phyloP scores from a whole-genome alignment of 2,888 invertebrate species.

The Cybosia mesomella region DNA sequence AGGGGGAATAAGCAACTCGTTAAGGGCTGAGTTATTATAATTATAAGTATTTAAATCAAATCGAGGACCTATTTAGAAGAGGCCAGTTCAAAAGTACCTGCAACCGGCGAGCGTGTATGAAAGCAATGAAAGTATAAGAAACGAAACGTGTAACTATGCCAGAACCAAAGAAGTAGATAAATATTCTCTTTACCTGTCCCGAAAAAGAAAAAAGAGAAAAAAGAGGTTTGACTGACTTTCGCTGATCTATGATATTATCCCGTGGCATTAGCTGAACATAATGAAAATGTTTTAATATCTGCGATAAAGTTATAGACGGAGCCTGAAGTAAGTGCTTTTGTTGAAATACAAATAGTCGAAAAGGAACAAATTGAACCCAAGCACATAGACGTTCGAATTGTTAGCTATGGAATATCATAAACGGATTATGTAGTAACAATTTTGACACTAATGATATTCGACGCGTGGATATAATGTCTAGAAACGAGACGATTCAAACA shows the following conservation, averaged over 20 bases:
- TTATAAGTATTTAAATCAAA: too few species aligned
- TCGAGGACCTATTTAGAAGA: neutral
- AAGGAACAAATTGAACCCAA: constrained; percentile 19
- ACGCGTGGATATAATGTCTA: constrained; percentile 30
- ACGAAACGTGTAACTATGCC: too few species aligned
- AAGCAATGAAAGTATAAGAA: neutral
- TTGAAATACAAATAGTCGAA: neutral
- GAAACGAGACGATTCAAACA: constrained; percentile 29
- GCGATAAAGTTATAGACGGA: constrained; percentile 8
- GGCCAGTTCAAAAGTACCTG: neutral
- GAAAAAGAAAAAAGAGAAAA: neutral
- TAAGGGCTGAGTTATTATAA: neutral
- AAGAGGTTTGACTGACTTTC: neutral
- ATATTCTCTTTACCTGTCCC: neutral
- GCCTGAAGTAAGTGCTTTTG: constrained; percentile 18
- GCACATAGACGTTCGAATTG: constrained; percentile 18
- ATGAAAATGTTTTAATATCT: neutral
- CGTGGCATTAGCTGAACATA: neutral
- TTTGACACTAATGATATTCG: constrained; percentile 34
- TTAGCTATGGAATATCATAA: constrained; percentile 26
- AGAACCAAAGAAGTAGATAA: neutral
- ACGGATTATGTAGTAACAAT: constrained; percentile 26
- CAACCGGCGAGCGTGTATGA: neutral
- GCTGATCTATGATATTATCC: neutral
- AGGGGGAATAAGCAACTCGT: neutral